Conservation (phyloP, 2,113 vertebrate species). For the Thomomys bottae region DNA sequence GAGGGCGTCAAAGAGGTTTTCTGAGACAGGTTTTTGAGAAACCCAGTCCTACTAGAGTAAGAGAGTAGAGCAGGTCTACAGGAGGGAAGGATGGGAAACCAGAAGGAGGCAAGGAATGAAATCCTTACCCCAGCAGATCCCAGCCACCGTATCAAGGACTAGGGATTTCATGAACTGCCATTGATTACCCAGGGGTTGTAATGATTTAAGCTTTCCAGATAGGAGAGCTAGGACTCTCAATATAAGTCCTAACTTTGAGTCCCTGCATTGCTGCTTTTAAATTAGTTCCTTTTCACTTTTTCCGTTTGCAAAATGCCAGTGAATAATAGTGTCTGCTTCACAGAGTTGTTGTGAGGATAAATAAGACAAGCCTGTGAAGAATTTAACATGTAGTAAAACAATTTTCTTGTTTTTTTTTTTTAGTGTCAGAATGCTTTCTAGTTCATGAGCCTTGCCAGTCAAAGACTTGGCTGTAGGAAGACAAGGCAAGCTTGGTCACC, state of each 20-base stretch:
- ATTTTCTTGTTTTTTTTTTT: constrained; percentile 47
- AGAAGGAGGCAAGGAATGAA: not conserved
- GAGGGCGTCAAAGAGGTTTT: too few relatives aligned
- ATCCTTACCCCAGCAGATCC: not conserved
- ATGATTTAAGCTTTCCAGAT: not conserved
- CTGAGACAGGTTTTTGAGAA: not conserved
- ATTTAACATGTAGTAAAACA: constrained; percentile 30
- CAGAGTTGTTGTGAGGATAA: constrained; percentile 38
- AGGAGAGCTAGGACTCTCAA: not conserved
- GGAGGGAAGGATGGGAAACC: not conserved
- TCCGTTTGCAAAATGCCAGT: constrained; percentile 28
- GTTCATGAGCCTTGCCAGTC: not conserved
- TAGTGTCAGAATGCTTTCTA: constrained; percentile 45
- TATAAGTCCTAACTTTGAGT: constrained; percentile 11
- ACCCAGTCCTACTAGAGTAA: not conserved
- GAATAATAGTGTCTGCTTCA: constrained; percentile 14
- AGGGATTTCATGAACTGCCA: not conserved
- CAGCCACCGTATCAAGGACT: not conserved
- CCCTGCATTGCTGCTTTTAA: constrained; percentile 29
- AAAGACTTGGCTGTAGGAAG: not conserved
- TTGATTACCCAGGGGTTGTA: not conserved
- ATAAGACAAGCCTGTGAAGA: constrained; percentile 26
- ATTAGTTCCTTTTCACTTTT: not conserved
- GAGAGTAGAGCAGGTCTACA: constrained; percentile 3
- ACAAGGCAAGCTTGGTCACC: not conserved